Conservation (phyloP, 2,888 invertebrate genomes). For the Invenusta paracnida region DNA sequence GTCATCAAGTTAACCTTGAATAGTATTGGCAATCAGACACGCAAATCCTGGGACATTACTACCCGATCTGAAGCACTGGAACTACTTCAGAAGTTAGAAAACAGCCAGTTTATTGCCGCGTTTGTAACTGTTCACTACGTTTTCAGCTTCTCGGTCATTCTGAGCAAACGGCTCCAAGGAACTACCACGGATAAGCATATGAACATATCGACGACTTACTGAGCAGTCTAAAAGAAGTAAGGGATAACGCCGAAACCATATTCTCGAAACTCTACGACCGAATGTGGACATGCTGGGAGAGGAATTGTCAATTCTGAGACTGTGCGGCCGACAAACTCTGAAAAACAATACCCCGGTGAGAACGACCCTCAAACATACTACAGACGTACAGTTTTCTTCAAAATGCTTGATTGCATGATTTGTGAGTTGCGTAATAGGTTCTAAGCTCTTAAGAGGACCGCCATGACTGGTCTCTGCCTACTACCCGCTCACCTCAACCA, state of each 20-base stretch:
- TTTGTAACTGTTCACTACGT: no score
- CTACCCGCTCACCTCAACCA: no score
- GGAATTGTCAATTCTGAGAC: not conserved
- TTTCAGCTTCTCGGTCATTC: not conserved
- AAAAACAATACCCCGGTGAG: not conserved
- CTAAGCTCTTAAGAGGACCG: no score
- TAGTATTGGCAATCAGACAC: no score
- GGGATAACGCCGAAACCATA: not conserved
- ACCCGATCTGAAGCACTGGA: not conserved
- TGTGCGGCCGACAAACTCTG: not conserved
- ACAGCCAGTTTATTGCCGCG: no score
- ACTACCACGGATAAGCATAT: not conserved
- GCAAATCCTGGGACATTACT: not conserved
- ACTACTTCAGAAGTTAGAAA: not conserved
- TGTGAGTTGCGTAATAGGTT: no score
- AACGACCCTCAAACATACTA: no score
- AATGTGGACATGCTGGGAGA: not conserved
- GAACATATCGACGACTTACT: not conserved
- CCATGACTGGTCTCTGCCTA: no score
- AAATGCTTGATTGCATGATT: no score
- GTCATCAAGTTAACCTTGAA: not conserved
- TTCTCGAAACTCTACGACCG: not conserved
- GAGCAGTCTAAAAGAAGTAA: not conserved
- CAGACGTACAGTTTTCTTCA: no score
- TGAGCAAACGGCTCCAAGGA: not conserved